Base-by-base conservation (phyloP, 2,888 invertebrate genomes). In the Schrankia costaestrigalis region DNA sequence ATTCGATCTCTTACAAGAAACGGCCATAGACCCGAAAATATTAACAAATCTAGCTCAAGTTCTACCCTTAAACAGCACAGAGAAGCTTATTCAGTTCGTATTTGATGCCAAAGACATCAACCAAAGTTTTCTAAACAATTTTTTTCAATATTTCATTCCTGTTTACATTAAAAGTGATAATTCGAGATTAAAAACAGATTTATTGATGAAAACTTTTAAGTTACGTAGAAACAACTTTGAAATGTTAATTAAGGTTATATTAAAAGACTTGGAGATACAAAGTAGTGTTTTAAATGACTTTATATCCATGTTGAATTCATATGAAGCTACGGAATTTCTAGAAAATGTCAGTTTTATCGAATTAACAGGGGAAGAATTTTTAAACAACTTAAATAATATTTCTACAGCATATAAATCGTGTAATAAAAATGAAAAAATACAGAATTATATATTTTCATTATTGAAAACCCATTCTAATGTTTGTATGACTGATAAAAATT, bases 371-470 rank as follows among this genome's bases (percentile, higher is more conserved):
- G 53, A 71, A 22, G 48, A 65, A 2, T 79, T 84, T 26, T 11
- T 50, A 1, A 48, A 71, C 19, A 71, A 81, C 28, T 13, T 83
- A 2, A 56, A 66, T 11, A 47, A 64, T 2, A 62, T 85, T n/a
- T 54, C 56, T n/a, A 43, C 46, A 12, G 59, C 68, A 0, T 86
- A 83, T 30, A 78, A 71, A 50, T 48, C 48, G n/a, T 63, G 71
- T 39, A 48, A 45, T 0, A 78, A 76, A 39, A 56, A 53, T 3
- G 59, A 63, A 5, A 34, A 14, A 0, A 33, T 72, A 1, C 78
- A 85, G 33, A 60, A 42, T 3, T 72, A 47, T 17, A 48, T 84
- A 8, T 46, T 63, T 5, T 27, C 41, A 1, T 44, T 60, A 9
- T 31, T 85, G 2, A 32, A 57, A 11, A 40, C 48, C 9, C 39